Base-by-base conservation (phyloP, 2,888 invertebrate genomes). In the Labia minor region DNA sequence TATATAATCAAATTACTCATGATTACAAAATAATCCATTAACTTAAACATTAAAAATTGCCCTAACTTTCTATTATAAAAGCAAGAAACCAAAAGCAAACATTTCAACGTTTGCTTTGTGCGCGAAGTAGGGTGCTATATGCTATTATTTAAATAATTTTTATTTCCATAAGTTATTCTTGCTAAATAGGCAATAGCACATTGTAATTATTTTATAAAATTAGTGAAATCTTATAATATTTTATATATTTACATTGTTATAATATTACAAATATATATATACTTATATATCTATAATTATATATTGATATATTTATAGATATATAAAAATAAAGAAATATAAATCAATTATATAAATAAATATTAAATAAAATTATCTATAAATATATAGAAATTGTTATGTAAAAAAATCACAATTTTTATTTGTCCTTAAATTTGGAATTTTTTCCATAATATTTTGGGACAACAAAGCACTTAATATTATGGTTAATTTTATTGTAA, bases 381-480 rank as follows among this genome's bases (percentile, higher is more conserved):
- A 64, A 21, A 64, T 64, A 64, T 62, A 66, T 67, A 66, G 21
- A 64, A 65, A 72, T 67, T 73, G 73, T 73, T 72, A 74, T 73
- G 73, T 75, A 74, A 74, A 71, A 67, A 68, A 73, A 71, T 71
- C 73, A 65, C 71, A 70, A 68, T 68, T 70, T 71, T 71, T 26
- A 49, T n/a, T 49, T 49, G 49, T 49, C n/a, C 49, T 49, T 14
- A 49, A 49, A 72, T 16, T 49, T 49, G 49, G 49, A 49, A 49
- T 4, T 49, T 10, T 49, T 16, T 49, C 49, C 49, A n/a, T 49
- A 16, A n/a, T 49, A 14, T 49, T 49, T 49, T 49, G 49, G 49
- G 49, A 11, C 14, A 49, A 49, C 14, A 49, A 49, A 49, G 49
- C 49, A 49, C 49, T 49, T 49, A 16, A 49, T 2, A n/a, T n/a